A percentile compares a stretch with the other conserved stretches of the same genome.
Evolutionary conservation across 2,113 vertebrate genomes (phyloP).

Genomic region (Amphiprion percula): DNA sequence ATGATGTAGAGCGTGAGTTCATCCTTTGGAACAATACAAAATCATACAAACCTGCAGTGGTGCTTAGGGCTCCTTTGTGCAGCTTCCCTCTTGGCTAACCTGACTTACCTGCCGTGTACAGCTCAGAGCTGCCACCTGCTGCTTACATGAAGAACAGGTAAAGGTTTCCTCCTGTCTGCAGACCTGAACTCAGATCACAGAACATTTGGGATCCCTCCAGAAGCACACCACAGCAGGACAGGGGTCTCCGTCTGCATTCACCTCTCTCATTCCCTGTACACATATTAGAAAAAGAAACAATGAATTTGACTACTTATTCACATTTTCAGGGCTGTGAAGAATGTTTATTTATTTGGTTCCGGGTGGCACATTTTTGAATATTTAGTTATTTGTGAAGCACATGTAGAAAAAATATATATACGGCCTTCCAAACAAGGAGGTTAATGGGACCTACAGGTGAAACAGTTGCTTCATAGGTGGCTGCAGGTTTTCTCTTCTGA

Average conservation of each 20-base stretch:
- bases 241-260: neutral
- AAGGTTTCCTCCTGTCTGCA: neutral
- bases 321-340: neutral
- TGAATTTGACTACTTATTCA: too few relatives aligned
- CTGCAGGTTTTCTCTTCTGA: conserved; percentile 35
- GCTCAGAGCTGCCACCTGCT: conserved; percentile 84
- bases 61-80: neutral
- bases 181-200: conserved; percentile 3
- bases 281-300: neutral
- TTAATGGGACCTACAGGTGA: neutral
- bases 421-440: neutral
- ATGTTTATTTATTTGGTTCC: neutral
- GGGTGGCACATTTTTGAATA: neutral
- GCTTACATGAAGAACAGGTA: conserved; percentile 68
- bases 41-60: neutral
- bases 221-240: neutral
- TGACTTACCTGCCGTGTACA: conserved; percentile 65
- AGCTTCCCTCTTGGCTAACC: neutral
- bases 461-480: conserved; percentile 2
- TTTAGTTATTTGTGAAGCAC: neutral
- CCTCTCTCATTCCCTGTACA: neutral
- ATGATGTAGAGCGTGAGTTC: too few relatives aligned
- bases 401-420: neutral
- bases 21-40: neutral
- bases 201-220: neutral